Evolutionary conservation across 2,888 invertebrate genomes (phyloP), one percentile per base, ranked within the genome.

Genomic region (Pardosa pseudoannulata): DNA sequence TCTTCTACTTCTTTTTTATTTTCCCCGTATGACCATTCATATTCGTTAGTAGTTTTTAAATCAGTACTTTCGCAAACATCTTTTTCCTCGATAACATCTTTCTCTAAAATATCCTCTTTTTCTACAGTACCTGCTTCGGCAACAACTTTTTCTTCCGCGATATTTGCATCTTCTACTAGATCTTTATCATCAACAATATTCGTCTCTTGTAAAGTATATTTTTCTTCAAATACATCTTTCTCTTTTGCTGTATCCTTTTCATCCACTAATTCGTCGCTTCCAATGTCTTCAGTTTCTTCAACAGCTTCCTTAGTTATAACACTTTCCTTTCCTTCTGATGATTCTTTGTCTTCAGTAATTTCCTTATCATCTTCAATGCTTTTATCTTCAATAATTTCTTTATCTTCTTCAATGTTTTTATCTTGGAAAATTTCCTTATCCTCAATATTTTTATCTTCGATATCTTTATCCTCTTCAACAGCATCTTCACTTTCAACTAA

Each of bases 1-100:
- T 71, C 65, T 64, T 82, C 82, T 11, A 16, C 32, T 64, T 64
- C 46, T 36, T 81, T 31, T 27, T 9, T n/a, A 3, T 32, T 23
- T 23, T 56, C 56, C 23, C 23, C 56, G 16, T 56, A 46, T 2
- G 16, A 13, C 9, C 16, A 16, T 19, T 11, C 46, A n/a, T 32
- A 46, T 9, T 46, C 16, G 16, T 46, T n/a, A n/a, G n/a, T n/a
- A n/a, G n/a, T n/a, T n/a, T n/a, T n/a, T n/a, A n/a, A n/a, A n/a
- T n/a, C n/a, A n/a, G n/a, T n/a, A n/a, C n/a, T n/a, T n/a, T n/a
- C n/a, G n/a, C 50, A 19, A 50, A 28, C 1, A n/a, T n/a, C n/a
- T n/a, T n/a, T n/a, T n/a, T 50, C 50, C 19, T n/a, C 46, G 13
- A 28, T 0, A 23, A n/a, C n/a, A n/a, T n/a, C n/a, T n/a, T n/a